phyloP scores from a whole-genome alignment of 2,888 invertebrate species.

The Sialis fuliginosa region DNA sequence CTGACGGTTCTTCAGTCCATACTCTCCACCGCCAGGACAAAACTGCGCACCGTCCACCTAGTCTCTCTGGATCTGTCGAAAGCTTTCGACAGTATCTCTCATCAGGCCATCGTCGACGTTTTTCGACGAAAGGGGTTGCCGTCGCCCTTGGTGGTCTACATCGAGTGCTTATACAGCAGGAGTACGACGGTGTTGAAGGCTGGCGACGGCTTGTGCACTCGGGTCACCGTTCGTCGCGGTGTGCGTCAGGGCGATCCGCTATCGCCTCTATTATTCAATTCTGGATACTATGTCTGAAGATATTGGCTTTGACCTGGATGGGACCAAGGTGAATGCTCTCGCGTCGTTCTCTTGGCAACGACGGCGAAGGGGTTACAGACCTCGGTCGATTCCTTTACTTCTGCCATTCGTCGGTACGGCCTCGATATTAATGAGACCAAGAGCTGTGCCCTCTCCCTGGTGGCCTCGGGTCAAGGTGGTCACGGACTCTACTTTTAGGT shows the following conservation, averaged over 20 bases:
- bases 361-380: too few relatives aligned
- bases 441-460: too few relatives aligned
- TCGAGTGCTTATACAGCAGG: not conserved
- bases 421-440: too few relatives aligned
- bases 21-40: not conserved
- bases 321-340: too few relatives aligned
- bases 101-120: constrained; percentile 5
- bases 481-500: too few relatives aligned
- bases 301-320: constrained; percentile 3
- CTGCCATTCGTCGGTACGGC: too few relatives aligned
- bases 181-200: not conserved
- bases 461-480: too few relatives aligned
- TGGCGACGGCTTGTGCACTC: constrained; percentile 10
- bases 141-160: not conserved
- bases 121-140: constrained; percentile 7
- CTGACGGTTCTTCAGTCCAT: constrained; percentile 2
- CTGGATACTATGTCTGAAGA: not conserved
- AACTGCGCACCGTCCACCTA: constrained; percentile 2
- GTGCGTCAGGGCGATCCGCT: too few relatives aligned
- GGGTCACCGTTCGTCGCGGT: constrained; percentile 5
- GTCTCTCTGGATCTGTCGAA: constrained; percentile 11
- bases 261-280: constrained; percentile 7
- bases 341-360: too few relatives aligned
- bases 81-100: constrained; percentile 11
- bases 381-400: too few relatives aligned